Base-by-base conservation (phyloP, 1,140 invertebrate species). In the Argopecten irradians region DNA sequence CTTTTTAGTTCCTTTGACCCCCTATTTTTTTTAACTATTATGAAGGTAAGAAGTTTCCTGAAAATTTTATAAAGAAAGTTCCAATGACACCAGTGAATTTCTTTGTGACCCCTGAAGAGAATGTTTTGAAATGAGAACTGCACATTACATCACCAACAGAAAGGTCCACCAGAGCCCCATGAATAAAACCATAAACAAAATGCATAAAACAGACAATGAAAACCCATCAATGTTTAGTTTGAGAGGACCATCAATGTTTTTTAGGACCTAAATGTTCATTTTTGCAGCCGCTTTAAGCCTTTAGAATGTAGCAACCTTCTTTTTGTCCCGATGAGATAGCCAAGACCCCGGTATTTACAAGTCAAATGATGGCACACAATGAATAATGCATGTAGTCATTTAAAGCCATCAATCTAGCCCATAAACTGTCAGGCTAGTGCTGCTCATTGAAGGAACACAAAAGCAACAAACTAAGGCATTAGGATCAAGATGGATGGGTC, bases 301-400 rank as follows among this genome's bases (percentile, higher is more conserved):
- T 71, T 71, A 71, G 22, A 71, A 28, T 71, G 55, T 28, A 71
- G 55, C 55, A 71, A 71, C 55, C 55, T n/a, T 71, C 55, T 71
- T 55, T 55, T 55, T 55, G 22, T 55, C 43, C 7, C 28, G 22
- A 16, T n/a, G 55, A 71, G 55, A 71, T 71, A 71, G 22, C 55
- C 55, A 71, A 71, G 55, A 71, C 14, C n/a, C n/a, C 16, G 55
- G 55, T 71, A 71, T 71, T 71, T 71, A 71, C 55, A 71, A 71
- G 55, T 71, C 55, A 71, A 71, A 71, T 71, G 55, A 71, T 71
- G 28, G 55, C 55, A 55, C 43, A n/a, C 55, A 8, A 71, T 71
- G 55, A 71, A 71, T 71, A 71, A 71, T 71, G 55, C 55, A 71
- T 71, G 55, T 71, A n/a, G 55, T 71, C 55, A 71, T 71, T 71